These are phyloP conservation scores for Lacanobia wlatinum DNA, from an alignment of 2,888 invertebrate genomes.

Conservation along the genomic window DNA sequence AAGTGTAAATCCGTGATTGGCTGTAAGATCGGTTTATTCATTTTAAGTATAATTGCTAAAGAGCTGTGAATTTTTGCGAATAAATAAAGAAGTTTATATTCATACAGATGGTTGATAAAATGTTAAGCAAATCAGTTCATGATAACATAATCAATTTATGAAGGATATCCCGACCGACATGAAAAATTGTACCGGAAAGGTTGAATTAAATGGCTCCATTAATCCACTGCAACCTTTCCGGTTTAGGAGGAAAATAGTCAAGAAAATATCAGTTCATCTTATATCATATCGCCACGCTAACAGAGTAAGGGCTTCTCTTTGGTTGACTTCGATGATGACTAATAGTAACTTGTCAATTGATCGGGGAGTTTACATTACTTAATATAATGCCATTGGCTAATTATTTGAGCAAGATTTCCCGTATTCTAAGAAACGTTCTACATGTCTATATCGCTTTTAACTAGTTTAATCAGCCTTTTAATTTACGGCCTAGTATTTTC, in stretches of 20 bases:
- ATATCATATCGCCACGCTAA: constrained; percentile 1
- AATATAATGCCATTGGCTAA: not conserved
- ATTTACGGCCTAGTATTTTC: no score
- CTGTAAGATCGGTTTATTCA: no score
- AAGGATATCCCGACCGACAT: not conserved
- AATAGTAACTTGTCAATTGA: not conserved
- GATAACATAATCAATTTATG: not conserved
- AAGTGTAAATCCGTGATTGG: no score
- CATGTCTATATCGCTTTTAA: no score
- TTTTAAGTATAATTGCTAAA: no score
- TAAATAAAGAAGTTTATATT: not conserved
- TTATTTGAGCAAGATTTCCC: no score
- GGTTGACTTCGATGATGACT: not conserved
- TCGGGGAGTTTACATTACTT: not conserved
- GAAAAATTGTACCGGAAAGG: constrained; percentile 25
- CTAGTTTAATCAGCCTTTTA: no score
- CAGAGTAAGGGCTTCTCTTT: not conserved
- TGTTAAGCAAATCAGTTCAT: not conserved
- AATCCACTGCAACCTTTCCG: constrained; percentile 23
- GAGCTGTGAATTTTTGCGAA: no score
- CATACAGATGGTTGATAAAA: not conserved
- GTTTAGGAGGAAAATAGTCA: constrained; percentile 20
- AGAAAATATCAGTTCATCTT: constrained; percentile 6
- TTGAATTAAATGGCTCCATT: constrained; percentile 22
- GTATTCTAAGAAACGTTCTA: no score